These are phyloP conservation scores for Antennarius striatus DNA, from an alignment of 2,113 vertebrate species.

Conservation along the genomic window DNA sequence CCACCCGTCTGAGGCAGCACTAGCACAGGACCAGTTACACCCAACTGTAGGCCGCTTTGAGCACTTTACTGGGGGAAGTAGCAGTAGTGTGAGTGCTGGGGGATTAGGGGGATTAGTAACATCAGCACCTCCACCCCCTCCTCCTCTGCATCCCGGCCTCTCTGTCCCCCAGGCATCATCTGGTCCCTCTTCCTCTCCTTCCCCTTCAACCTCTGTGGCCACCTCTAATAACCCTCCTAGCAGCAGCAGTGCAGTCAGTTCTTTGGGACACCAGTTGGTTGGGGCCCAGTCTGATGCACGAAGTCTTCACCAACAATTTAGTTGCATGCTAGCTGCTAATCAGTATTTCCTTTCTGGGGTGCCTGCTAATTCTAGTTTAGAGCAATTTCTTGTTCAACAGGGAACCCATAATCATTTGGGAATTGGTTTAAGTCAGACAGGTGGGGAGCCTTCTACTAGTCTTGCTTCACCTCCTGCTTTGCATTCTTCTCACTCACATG, in stretches of 20 bases:
- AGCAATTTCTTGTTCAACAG: constrained; percentile 84
- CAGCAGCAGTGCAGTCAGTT: constrained; percentile 83
- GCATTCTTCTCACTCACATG: constrained; percentile 80
- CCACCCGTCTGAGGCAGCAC: constrained; percentile 82
- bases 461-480: constrained; percentile 81
- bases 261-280: constrained; percentile 81
- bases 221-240: constrained; percentile 80
- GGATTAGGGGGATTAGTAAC: constrained; percentile 82
- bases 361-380: constrained; percentile 82
- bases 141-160: constrained; percentile 81
- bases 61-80: constrained; percentile 81
- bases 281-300: constrained; percentile 83
- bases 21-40: constrained; percentile 83
- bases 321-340: constrained; percentile 86
- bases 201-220: constrained; percentile 81
- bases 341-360: constrained; percentile 85
- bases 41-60: constrained; percentile 82
- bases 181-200: constrained; percentile 81
- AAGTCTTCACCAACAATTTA: constrained; percentile 85
- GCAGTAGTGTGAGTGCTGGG: constrained; percentile 78
- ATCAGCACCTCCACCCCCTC: constrained; percentile 82
- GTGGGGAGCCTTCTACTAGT: constrained; percentile 74
- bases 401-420: constrained; percentile 83
- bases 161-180: constrained; percentile 81
- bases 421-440: constrained; percentile 77